Evolutionary conservation across 1,140 invertebrate genomes (phyloP).

Genomic region (Nixonia krombeini): DNA sequence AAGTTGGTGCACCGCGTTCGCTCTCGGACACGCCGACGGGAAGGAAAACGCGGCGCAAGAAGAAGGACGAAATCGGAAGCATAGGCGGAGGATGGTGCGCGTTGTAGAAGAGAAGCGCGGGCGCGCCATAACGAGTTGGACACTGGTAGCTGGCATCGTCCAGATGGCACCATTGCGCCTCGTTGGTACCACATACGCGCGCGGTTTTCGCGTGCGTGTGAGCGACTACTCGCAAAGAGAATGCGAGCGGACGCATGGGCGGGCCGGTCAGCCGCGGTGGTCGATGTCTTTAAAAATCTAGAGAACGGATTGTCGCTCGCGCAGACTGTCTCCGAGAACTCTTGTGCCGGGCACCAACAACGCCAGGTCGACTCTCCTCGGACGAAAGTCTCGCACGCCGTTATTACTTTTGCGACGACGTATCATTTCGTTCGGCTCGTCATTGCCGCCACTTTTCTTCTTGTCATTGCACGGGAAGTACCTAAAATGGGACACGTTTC

Average conservation of each 20-base stretch:
- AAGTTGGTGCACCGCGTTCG: slow-evolving; percentile 7
- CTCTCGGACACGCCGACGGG: slow-evolving; percentile 6
- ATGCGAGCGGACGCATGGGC: slow-evolving; percentile 60
- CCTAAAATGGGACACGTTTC: too few relatives aligned
- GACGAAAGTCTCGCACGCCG: too few relatives aligned
- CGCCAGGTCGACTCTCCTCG: too few relatives aligned
- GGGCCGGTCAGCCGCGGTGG: slow-evolving; percentile 49
- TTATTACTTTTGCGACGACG: too few relatives aligned
- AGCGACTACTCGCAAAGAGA: slow-evolving; percentile 42
- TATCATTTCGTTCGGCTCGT: too few relatives aligned
- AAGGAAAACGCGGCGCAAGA: slow-evolving; percentile 24
- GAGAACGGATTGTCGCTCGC: slow-evolving; percentile 57
- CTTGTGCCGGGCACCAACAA: too few relatives aligned
- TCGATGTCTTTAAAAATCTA: slow-evolving; percentile 63
- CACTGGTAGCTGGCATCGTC: slow-evolving; percentile 18
- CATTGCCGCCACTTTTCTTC: too few relatives aligned
- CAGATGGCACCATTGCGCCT: slow-evolving; percentile 15
- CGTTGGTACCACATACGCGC: slow-evolving; percentile 12
- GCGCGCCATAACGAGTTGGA: too few relatives aligned
- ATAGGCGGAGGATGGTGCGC: slow-evolving; percentile 60
- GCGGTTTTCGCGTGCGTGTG: slow-evolving; percentile 28
- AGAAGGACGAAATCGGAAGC: slow-evolving; percentile 57
- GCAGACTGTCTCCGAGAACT: slow-evolving; percentile 19
- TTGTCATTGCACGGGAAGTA: too few relatives aligned
- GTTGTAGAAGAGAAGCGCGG: neutral